Evolutionary conservation across 2,113 vertebrate genomes (phyloP).

Genomic region (Romanogobio albipinnatus): DNA sequence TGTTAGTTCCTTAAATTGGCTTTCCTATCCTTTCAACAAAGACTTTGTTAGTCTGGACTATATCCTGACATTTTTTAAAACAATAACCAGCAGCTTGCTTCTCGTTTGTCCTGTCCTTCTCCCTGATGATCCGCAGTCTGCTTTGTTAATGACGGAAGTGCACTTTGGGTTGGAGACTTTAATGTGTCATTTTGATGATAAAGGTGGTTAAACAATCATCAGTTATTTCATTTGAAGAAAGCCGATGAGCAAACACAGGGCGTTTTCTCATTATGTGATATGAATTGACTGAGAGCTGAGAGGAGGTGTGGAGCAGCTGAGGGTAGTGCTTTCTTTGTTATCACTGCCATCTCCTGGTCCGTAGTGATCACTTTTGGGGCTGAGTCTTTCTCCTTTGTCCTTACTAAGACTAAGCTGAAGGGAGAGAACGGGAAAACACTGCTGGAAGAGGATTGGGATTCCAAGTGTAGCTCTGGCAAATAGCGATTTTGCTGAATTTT

Average conservation of each 20-base stretch:
- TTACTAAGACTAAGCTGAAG: neutral
- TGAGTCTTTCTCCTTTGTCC: constrained; percentile 44
- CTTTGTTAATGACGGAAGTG: constrained; percentile 48
- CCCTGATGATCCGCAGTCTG: constrained; percentile 28
- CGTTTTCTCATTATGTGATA: constrained; percentile 57
- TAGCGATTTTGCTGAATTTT: neutral
- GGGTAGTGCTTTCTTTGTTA: constrained; percentile 56
- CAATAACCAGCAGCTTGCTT: neutral
- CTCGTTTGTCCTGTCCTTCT: constrained; percentile 3
- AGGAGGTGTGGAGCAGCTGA: constrained; percentile 34
- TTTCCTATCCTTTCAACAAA: neutral
- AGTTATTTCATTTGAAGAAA: constrained; percentile 59
- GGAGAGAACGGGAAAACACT: neutral
- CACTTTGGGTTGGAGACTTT: constrained; percentile 51
- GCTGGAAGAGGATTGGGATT: neutral
- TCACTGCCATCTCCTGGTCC: constrained; percentile 66
- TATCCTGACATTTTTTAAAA: constrained; percentile 47
- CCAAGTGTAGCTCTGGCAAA: neutral
- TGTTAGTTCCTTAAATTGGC: neutral
- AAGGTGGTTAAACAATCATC: constrained; percentile 61
- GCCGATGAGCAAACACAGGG: constrained; percentile 58
- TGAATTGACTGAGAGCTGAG: constrained; percentile 45
- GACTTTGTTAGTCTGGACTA: constrained; percentile 1
- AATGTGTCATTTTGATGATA: constrained; percentile 60
- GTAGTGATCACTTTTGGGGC: constrained; percentile 48